Base-by-base conservation (phyloP, 2,888 invertebrate species). In the Hartigia nigra region DNA sequence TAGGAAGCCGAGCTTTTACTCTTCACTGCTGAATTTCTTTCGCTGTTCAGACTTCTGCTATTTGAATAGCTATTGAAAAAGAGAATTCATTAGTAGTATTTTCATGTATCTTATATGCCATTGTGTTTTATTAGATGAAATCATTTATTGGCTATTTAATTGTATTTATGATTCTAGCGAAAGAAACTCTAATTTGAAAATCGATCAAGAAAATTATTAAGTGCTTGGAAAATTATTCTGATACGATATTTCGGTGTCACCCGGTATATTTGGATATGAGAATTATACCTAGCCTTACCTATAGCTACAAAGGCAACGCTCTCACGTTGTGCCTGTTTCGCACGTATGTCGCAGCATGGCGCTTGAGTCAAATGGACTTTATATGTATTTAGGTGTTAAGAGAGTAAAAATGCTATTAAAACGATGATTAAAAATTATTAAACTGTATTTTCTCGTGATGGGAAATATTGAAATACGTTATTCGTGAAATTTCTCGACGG, bases 261-360 rank as follows among this genome's bases (percentile, higher is more conserved):
- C 72, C 72, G 72, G 31, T 72, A 72, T 31, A 72, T 72, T 34
- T 31, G 23, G 32, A 72, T 72, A 72, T 32, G 23, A 12, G 34
- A 72, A 31, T 12, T 5, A 12, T 9, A 72, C 72, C 72, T 72
- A 72, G 23, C 75, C 12, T 36, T 14, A 75, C 75, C 34, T 75
- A 23, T 31, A 72, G 23, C 72, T 34, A 31, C 72, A 35, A 76
- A 83, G 74, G 83, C 80, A 81, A 81, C 80, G 55, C 31, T 34
- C 78, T 77, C 72, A 78, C 77, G 82, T 34, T 84, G 81, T 77
- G 84, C 79, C 81, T 80, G 76, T 31, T 80, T 82, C 69, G 14
- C 74, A 76, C 31, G 39, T 75, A 76, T 34, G 14, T 82, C 84
- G 74, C 84, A 23, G 76, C 37, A 80, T 75, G 84, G 84, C 84